These are phyloP conservation scores for Boulengeromyrus knoepffleri DNA, from an alignment of 2,113 vertebrate genomes.

Conservation along the genomic window DNA sequence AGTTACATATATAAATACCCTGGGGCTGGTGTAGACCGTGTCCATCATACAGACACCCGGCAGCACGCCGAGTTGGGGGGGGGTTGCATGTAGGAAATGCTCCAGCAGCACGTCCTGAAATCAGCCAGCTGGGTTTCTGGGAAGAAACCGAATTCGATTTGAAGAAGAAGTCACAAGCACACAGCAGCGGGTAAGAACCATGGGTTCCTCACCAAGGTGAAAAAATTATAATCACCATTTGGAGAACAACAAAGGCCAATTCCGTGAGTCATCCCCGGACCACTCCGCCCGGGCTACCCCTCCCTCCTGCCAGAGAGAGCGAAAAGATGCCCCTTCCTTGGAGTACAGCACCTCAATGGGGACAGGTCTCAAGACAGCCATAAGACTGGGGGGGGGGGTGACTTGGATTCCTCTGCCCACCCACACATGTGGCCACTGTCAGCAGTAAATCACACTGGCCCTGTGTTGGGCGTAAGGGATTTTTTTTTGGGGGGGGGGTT, in stretches of 20 bases:
- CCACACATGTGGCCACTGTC: neutral
- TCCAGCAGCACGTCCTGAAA: neutral
- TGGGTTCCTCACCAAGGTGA: neutral
- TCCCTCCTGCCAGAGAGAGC: neutral
- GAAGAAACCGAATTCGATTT: neutral
- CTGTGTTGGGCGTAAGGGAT: neutral
- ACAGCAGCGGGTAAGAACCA: neutral
- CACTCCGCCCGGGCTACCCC: neutral
- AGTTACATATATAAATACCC: slow-evolving; percentile 26
- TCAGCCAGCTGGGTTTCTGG: neutral
- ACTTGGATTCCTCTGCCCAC: neutral
- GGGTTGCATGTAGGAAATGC: neutral
- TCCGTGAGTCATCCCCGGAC: neutral
- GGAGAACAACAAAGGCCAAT: slow-evolving; percentile 6
- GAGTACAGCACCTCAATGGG: neutral
- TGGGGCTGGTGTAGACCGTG: slow-evolving; percentile 12
- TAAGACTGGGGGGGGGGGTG: neutral
- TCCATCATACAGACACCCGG: slow-evolving; percentile 16
- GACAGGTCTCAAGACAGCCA: neutral
- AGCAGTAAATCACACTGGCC: slow-evolving; percentile 4
- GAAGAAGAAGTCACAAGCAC: neutral
- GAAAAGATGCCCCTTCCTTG: neutral
- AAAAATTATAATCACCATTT: neutral
- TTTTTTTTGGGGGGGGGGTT: neutral
- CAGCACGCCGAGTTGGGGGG: neutral